Percentiles rank a stretch among this genome's conserved stretches.
Conservation (phyloP, 2,888 invertebrate genomes). For the Azorinus chamasolen region DNA sequence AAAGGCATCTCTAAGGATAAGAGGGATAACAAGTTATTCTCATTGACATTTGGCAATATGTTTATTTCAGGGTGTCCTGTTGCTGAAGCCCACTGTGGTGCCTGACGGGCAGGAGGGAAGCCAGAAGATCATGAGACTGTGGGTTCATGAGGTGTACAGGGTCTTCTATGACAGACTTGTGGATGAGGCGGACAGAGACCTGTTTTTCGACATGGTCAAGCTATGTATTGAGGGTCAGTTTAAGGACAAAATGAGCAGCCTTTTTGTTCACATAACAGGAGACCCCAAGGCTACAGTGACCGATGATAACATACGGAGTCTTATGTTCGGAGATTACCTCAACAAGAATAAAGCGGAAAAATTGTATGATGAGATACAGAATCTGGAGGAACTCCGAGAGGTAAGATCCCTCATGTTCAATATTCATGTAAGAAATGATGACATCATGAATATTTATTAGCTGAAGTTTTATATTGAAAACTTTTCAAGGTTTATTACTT, state of each 20-base stretch:
- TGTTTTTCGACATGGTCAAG: constrained; percentile 84
- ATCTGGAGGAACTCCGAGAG: constrained; percentile 81
- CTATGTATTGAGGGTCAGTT: constrained; percentile 84
- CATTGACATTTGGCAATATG: neutral
- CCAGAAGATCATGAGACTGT: constrained; percentile 83
- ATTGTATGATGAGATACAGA: constrained; percentile 83
- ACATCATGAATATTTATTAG: too few species aligned
- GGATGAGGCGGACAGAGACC: constrained; percentile 80
- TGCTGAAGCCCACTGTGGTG: constrained; percentile 79
- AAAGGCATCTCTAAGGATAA: too few species aligned
- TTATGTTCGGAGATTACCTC: constrained; percentile 85
- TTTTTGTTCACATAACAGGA: constrained; percentile 82
- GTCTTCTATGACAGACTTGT: constrained; percentile 86
- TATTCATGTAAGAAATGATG: too few species aligned
- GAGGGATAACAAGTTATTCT: neutral
- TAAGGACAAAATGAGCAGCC: constrained; percentile 83
- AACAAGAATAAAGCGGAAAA: constrained; percentile 79
- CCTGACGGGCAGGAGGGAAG: constrained; percentile 76
- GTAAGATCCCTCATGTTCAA: constrained; percentile 66
- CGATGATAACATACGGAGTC: constrained; percentile 83
- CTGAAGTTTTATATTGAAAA: too few species aligned
- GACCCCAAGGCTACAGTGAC: constrained; percentile 78
- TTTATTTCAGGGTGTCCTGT: constrained; percentile 80
- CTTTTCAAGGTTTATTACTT: neutral
- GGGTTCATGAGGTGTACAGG: constrained; percentile 86